These are phyloP conservation scores for Carcina quercana DNA, from an alignment of 2,888 invertebrate genomes.

Conservation along the genomic window DNA sequence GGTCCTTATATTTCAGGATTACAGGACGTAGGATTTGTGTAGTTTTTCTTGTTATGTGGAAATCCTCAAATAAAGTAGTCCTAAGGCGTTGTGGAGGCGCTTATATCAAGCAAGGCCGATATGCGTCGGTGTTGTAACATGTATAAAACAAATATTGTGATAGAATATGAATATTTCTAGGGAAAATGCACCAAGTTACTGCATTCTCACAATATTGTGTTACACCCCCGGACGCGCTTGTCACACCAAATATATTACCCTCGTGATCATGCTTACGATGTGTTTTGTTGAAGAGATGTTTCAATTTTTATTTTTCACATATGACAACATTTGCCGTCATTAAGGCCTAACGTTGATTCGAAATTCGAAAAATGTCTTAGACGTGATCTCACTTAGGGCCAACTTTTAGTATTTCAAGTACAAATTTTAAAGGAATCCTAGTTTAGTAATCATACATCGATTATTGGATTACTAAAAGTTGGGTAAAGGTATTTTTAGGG, in stretches of 20 bases:
- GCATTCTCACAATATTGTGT: constrained; percentile 26
- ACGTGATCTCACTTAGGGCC: constrained; percentile 26
- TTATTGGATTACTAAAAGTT: constrained; percentile 23
- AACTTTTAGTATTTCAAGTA: constrained; percentile 25
- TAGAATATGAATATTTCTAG: constrained; percentile 20
- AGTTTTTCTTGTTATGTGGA: neutral
- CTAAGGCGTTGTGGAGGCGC: constrained; percentile 18
- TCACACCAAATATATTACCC: constrained; percentile 1
- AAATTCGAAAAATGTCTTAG: constrained; percentile 21
- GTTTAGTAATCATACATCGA: constrained; percentile 13
- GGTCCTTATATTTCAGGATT: neutral
- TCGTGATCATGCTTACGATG: constrained; percentile 1
- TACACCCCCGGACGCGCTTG: constrained; percentile 27
- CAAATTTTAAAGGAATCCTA: constrained; percentile 9
- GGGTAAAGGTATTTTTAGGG: constrained; percentile 17
- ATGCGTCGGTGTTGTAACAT: constrained; percentile 30
- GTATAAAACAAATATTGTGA: constrained; percentile 24
- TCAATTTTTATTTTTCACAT: constrained; percentile 11
- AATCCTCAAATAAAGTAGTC: neutral
- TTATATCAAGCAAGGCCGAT: constrained; percentile 18
- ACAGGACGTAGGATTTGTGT: neutral
- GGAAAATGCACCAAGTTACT: constrained; percentile 15
- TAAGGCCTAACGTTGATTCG: constrained; percentile 30
- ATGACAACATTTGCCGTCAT: constrained; percentile 30
- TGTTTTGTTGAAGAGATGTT: neutral